These are phyloP conservation scores for Aspidiotus rigidus DNA, from an alignment of 2,888 invertebrate genomes.

Conservation along the genomic window DNA sequence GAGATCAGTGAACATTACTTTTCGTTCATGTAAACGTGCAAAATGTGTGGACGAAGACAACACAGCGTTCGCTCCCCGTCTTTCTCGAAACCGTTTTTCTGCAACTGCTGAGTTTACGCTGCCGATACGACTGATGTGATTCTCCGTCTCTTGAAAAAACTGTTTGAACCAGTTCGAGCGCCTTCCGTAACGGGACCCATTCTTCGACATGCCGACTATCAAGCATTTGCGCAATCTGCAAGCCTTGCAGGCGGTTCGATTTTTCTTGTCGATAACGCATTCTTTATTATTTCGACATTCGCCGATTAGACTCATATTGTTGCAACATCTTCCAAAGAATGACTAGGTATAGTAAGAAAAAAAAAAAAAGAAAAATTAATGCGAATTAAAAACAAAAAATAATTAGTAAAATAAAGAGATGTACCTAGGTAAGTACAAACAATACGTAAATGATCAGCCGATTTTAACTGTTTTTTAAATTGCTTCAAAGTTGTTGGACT, in stretches of 20 bases:
- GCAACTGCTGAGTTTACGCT: not conserved
- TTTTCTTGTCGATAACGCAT: slow-evolving; percentile 86
- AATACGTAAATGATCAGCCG: no score
- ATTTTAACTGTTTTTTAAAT: no score
- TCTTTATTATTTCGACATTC: slow-evolving; percentile 46
- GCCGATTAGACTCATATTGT: slow-evolving; percentile 62
- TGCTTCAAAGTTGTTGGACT: no score
- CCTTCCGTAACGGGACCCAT: slow-evolving; percentile 78
- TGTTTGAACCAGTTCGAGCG: slow-evolving; percentile 92
- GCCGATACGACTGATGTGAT: not conserved
- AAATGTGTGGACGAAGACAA: not conserved
- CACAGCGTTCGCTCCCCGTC: no score
- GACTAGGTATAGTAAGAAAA: slow-evolving; percentile 52
- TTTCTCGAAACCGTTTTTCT: not conserved
- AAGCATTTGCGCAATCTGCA: slow-evolving; percentile 79
- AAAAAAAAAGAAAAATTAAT: not conserved
- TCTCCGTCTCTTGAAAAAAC: slow-evolving; percentile 52
- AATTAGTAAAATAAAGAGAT: not conserved
- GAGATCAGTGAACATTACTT: slow-evolving; percentile 25
- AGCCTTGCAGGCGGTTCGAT: slow-evolving; percentile 83
- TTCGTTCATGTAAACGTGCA: not conserved
- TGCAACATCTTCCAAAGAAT: slow-evolving; percentile 63
- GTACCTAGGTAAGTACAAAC: no score
- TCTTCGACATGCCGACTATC: slow-evolving; percentile 83
- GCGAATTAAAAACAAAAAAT: not conserved